Evolutionary conservation across 2,113 vertebrate genomes (phyloP).

Genomic region (Leuciscus idus): DNA sequence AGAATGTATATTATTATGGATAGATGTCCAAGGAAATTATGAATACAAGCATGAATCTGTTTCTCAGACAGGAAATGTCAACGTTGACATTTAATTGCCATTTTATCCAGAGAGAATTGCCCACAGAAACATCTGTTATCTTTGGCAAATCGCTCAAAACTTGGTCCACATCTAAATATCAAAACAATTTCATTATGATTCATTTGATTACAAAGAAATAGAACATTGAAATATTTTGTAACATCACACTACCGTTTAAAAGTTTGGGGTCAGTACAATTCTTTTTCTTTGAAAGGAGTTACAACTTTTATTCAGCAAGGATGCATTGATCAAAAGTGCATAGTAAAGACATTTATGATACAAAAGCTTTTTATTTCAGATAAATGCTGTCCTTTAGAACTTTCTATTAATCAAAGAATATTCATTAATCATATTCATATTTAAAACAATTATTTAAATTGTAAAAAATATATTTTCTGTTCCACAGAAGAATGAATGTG

Average conservation of each 20-base stretch:
- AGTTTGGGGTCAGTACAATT: too few relatives aligned
- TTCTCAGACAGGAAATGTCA: conserved; percentile 27
- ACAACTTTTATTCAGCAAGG: too few relatives aligned
- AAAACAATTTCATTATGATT: background rate
- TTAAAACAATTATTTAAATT: background rate
- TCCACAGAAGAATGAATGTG: background rate
- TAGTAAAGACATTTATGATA: too few relatives aligned
- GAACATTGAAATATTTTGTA: too few relatives aligned
- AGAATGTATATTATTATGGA: conserved; percentile 11
- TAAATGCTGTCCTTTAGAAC: too few relatives aligned
- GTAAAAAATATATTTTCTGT: background rate
- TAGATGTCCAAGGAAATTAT: background rate
- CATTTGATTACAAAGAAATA: background rate
- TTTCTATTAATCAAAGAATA: too few relatives aligned
- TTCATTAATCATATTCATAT: background rate
- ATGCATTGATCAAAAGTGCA: too few relatives aligned
- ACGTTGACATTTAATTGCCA: conserved; percentile 42
- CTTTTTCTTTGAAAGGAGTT: too few relatives aligned
- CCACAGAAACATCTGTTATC: conserved; percentile 24
- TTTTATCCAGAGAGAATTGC: conserved; percentile 10
- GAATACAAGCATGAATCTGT: conserved; percentile 18
- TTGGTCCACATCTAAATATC: background rate
- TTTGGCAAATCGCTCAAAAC: conserved; percentile 15
- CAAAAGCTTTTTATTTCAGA: too few relatives aligned
- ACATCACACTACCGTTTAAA: too few relatives aligned